Conservation (phyloP, 2,888 invertebrate genomes). For the Cerastis leucographa region DNA sequence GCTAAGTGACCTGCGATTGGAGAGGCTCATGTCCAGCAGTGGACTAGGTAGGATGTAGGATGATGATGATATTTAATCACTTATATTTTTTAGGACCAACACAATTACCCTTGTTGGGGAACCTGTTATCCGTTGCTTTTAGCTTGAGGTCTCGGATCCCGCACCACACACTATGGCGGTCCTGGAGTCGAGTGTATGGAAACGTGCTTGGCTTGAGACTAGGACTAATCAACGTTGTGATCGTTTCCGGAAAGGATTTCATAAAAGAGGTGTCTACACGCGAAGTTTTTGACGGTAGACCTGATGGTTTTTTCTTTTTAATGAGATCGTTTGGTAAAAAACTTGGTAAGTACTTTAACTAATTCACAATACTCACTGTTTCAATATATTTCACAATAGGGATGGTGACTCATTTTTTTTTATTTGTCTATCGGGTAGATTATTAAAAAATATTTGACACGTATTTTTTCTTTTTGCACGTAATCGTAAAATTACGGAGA, state of each 20-base stretch:
- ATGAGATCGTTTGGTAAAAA: constrained; percentile 93
- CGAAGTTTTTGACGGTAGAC: constrained; percentile 93
- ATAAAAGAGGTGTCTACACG: constrained; percentile 91
- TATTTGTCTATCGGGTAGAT: too few species aligned
- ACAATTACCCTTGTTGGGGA: constrained; percentile 82
- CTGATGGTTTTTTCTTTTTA: constrained; percentile 93
- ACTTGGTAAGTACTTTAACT: constrained; percentile 88
- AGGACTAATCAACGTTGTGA: constrained; percentile 91
- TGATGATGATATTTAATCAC: neutral
- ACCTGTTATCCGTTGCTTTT: constrained; percentile 80
- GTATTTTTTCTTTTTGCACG: too few species aligned
- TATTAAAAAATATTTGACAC: too few species aligned
- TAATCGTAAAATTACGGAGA: too few species aligned
- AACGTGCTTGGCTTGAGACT: constrained; percentile 92
- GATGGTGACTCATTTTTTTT: too few species aligned
- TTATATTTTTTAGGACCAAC: constrained; percentile 79
- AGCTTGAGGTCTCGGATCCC: constrained; percentile 76
- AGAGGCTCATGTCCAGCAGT: too few species aligned
- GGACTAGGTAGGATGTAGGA: too few species aligned
- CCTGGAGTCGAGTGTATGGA: constrained; percentile 91
- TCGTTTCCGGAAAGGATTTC: constrained; percentile 91
- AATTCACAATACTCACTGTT: neutral
- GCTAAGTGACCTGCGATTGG: too few species aligned
- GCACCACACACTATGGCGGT: constrained; percentile 91
- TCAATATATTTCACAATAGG: constrained; percentile 19